Evolutionary conservation across 2,797 vertebrate species (phyloP).

Genomic region (Phoxinus dragarum): DNA sequence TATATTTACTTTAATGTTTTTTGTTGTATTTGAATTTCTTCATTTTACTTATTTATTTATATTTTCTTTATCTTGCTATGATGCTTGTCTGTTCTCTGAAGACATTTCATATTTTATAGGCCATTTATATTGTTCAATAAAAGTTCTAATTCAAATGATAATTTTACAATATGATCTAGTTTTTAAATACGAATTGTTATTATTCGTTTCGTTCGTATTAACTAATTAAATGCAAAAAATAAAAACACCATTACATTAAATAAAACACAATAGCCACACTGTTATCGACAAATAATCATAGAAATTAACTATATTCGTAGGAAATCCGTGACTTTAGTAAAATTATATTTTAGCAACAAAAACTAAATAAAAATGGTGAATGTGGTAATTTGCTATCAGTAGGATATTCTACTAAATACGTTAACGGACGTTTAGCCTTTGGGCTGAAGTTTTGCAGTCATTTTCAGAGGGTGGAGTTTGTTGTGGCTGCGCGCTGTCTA

Average conservation of each 20-base stretch:
- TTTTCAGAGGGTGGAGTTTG: conserved; percentile 23
- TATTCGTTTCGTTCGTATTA: too few relatives aligned
- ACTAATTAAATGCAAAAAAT: not conserved
- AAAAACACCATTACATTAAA: not conserved
- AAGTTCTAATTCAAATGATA: not conserved
- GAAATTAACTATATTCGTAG: not conserved
- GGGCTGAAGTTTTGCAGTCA: not conserved
- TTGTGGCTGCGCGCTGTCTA: not conserved
- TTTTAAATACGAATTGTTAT: not conserved
- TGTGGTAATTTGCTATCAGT: not conserved
- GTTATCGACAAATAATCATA: not conserved
- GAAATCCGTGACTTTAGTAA: not conserved
- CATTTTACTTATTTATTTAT: too few relatives aligned
- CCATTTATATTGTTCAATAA: too few relatives aligned
- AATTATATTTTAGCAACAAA: not conserved
- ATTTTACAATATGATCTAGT: too few relatives aligned
- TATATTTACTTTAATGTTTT: too few relatives aligned
- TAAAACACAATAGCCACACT: not conserved
- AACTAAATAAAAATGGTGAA: not conserved
- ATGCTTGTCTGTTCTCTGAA: too few relatives aligned
- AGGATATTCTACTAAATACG: not conserved
- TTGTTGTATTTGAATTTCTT: too few relatives aligned
- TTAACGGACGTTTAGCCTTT: not conserved
- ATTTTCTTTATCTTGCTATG: too few relatives aligned
- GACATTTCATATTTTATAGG: too few relatives aligned